These are phyloP conservation scores for Danio rerio DNA, from an alignment of 2,113 vertebrate genomes.

Conservation along the genomic window GRCz12tu NC_133178.1:32439001-32439500, in stretches of 20 bases:
- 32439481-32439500: too few relatives aligned
- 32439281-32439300: background rate
- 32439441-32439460: too few relatives aligned
- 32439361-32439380: too few relatives aligned
- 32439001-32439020: background rate
- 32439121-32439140: slow-evolving; percentile 26
- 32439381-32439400: too few relatives aligned
- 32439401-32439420: too few relatives aligned
- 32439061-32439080: background rate
- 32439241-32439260: background rate
- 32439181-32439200: background rate
- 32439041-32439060: background rate
- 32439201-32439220: slow-evolving; percentile 31
- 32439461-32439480: too few relatives aligned
- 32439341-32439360: too few relatives aligned
- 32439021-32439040: slow-evolving; percentile 5
- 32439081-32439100: slow-evolving; percentile 1
- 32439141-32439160: slow-evolving; percentile 31
- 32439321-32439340: background rate
- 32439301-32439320: background rate
- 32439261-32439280: slow-evolving; percentile 12
- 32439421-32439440: too few relatives aligned
- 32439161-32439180: slow-evolving; percentile 12
- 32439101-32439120: background rate
- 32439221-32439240: slow-evolving; percentile 22